Evolutionary conservation across 2,113 vertebrate genomes (phyloP).

Genomic region (Turdus rufiventris): DNA sequence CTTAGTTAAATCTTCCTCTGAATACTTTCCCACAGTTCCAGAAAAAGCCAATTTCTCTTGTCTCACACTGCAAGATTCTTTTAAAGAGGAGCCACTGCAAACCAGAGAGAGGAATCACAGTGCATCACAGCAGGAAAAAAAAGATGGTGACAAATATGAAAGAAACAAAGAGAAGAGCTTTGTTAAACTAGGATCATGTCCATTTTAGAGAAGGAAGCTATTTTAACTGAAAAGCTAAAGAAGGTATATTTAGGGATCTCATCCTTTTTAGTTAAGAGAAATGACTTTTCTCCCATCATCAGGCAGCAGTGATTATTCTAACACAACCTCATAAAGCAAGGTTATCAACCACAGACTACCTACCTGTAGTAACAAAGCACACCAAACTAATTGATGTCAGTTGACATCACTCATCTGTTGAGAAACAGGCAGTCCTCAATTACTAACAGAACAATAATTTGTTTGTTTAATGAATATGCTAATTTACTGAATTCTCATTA

Average conservation of each 20-base stretch:
- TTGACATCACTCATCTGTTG: background rate
- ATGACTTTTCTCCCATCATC: background rate
- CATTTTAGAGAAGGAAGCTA: background rate
- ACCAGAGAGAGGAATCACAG: background rate
- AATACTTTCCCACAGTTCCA: background rate
- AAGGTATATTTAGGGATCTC: background rate
- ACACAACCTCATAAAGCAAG: background rate
- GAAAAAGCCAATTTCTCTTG: constrained; percentile 9
- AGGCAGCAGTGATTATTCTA: background rate
- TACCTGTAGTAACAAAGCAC: background rate
- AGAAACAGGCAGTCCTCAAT: background rate
- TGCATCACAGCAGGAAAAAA: background rate
- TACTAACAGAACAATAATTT: background rate
- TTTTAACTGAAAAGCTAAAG: background rate
- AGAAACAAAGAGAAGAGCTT: background rate
- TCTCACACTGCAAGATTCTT: background rate
- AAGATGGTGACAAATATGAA: constrained; percentile 2
- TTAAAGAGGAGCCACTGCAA: background rate
- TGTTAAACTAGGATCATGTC: background rate
- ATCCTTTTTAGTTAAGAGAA: background rate
- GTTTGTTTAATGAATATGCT: constrained; percentile 24
- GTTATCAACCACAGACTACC: background rate
- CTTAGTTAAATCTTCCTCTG: background rate
- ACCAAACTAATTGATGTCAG: background rate
- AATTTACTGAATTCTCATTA: constrained; percentile 5